A percentile compares a stretch with the other conserved stretches of the same genome.
These are phyloP conservation scores for Dascillus cervinus DNA, from an alignment of 2,888 invertebrate species.

Conservation along the genomic window DNA sequence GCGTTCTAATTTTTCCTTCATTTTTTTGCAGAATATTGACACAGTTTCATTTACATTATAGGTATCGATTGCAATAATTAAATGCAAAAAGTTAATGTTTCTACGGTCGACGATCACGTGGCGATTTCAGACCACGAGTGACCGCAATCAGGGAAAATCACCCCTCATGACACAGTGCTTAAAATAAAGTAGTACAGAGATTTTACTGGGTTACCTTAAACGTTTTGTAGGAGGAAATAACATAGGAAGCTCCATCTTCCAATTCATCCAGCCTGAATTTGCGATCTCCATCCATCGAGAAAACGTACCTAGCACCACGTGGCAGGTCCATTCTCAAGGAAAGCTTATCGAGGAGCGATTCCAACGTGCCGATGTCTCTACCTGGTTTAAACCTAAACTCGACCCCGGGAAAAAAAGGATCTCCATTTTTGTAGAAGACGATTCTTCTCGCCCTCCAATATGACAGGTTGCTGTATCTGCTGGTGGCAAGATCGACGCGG, in stretches of 20 bases:
- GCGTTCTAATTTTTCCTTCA: too few relatives aligned
- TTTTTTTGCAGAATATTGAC: too few relatives aligned
- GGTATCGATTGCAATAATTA: too few relatives aligned
- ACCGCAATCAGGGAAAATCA: slow-evolving; percentile 16
- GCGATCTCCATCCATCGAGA: slow-evolving; percentile 84
- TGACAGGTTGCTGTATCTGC: slow-evolving; percentile 68
- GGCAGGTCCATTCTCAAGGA: slow-evolving; percentile 83
- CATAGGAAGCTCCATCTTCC: slow-evolving; percentile 86
- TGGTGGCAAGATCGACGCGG: slow-evolving; percentile 48
- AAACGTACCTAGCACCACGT: slow-evolving; percentile 82
- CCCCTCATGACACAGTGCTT: too few relatives aligned
- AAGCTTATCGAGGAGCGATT: slow-evolving; percentile 76
- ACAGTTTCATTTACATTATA: too few relatives aligned
- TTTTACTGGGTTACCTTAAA: slow-evolving; percentile 91
- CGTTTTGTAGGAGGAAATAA: slow-evolving; percentile 85
- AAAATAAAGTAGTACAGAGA: too few relatives aligned
- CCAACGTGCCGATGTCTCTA: slow-evolving; percentile 77
- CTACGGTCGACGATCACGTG: too few relatives aligned
- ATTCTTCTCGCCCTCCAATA: slow-evolving; percentile 83
- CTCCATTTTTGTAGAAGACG: slow-evolving; percentile 89
- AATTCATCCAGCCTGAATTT: slow-evolving; percentile 78
- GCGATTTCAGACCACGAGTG: slow-evolving; percentile 13
- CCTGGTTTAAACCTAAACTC: slow-evolving; percentile 85
- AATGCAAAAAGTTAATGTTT: too few relatives aligned
- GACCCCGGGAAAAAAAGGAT: slow-evolving; percentile 84